Evolutionary conservation across 2,888 invertebrate species (phyloP).

Genomic region (Unio pictorum): DNA sequence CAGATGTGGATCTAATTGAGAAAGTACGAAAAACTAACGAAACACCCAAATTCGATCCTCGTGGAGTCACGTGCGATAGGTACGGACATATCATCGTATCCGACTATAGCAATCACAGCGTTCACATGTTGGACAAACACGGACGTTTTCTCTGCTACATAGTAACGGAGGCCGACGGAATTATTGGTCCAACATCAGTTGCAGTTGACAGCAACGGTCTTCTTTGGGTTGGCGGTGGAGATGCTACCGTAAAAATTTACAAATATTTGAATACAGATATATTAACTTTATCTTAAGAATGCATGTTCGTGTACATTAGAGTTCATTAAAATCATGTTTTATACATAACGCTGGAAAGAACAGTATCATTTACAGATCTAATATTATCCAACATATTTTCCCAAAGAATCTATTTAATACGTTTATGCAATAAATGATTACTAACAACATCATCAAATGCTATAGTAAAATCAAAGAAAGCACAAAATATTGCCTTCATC

Average conservation of each 20-base stretch:
- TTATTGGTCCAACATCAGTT: conserved; percentile 45
- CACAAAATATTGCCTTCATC: too few relatives aligned
- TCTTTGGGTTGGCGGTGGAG: conserved; percentile 51
- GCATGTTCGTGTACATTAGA: too few relatives aligned
- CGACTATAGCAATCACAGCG: conserved; percentile 46
- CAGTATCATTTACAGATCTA: too few relatives aligned
- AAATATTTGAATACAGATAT: conserved; percentile 26
- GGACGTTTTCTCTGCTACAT: conserved; percentile 42
- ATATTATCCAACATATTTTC: too few relatives aligned
- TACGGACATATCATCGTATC: conserved; percentile 54
- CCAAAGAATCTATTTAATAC: too few relatives aligned
- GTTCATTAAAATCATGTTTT: too few relatives aligned
- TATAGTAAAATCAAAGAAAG: too few relatives aligned
- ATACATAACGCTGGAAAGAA: too few relatives aligned
- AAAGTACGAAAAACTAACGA: conserved; percentile 6
- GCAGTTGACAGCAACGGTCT: conserved; percentile 43
- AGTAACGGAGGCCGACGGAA: conserved; percentile 32
- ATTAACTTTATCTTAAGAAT: not conserved
- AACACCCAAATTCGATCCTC: conserved; percentile 42
- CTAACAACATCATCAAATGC: too few relatives aligned
- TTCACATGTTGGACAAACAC: conserved; percentile 41
- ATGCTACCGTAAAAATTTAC: conserved; percentile 41
- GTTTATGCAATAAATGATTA: too few relatives aligned
- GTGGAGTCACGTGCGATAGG: conserved; percentile 51
- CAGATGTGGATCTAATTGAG: not conserved